These are phyloP conservation scores for Pachypeltis micranthus DNA, from an alignment of 1,140 invertebrate species.

Conservation along the genomic window DNA sequence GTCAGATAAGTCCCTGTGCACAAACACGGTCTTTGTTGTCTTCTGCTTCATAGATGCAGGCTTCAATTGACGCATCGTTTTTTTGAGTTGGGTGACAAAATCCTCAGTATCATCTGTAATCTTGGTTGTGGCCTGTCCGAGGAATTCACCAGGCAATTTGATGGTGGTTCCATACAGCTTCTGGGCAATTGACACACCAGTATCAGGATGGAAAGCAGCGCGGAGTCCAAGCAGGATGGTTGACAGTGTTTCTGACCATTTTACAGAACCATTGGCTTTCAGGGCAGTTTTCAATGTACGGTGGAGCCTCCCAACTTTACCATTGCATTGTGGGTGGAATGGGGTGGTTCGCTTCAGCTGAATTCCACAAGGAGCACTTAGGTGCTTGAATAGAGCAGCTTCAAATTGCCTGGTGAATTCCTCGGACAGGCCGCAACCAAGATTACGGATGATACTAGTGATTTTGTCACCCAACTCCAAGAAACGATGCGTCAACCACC, in stretches of 20 bases:
- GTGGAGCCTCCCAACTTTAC: conserved; percentile 33
- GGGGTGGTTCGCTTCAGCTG: conserved; percentile 30
- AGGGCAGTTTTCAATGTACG: too few relatives aligned
- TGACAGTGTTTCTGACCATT: too few relatives aligned
- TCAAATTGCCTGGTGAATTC: conserved; percentile 36
- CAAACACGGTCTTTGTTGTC: too few relatives aligned
- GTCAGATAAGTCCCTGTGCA: too few relatives aligned
- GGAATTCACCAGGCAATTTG: too few relatives aligned
- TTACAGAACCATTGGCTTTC: too few relatives aligned
- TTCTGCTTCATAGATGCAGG: too few relatives aligned
- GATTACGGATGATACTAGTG: too few relatives aligned
- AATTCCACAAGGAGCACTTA: conserved; percentile 25
- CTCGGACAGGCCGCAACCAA: too few relatives aligned
- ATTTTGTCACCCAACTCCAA: too few relatives aligned
- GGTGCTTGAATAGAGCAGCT: conserved; percentile 27
- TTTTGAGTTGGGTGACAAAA: not conserved
- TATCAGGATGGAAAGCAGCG: conserved; percentile 9
- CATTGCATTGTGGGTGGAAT: conserved; percentile 33
- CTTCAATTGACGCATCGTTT: too few relatives aligned
- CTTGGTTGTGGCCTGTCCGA: not conserved
- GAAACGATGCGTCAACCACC: too few relatives aligned
- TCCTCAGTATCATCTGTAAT: not conserved
- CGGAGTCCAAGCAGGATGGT: conserved; percentile 30
- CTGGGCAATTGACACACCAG: conserved; percentile 12
- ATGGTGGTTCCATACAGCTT: conserved; percentile 14